phyloP scores from a whole-genome alignment of 2,113 vertebrate species.

The Mustelus asterias region DNA sequence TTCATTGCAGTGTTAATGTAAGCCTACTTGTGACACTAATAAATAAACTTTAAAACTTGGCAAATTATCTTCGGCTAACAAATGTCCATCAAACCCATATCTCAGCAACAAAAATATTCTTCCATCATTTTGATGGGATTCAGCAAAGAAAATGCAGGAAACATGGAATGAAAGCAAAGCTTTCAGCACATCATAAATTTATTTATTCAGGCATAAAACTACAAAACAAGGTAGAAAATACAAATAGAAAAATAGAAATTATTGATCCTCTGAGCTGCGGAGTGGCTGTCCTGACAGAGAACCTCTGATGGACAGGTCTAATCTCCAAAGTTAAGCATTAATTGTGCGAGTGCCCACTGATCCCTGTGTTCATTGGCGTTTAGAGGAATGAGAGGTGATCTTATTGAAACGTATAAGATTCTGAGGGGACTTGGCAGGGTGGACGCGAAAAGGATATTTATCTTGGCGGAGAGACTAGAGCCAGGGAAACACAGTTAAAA shows the following conservation, averaged over 20 bases:
- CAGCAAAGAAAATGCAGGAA: background rate
- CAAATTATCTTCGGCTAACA: no score
- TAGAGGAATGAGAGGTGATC: no score
- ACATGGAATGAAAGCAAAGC: background rate
- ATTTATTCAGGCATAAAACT: background rate
- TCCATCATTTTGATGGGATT: no score
- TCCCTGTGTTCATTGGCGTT: background rate
- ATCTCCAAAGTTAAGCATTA: background rate
- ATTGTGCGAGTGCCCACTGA: background rate
- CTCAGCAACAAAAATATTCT: background rate
- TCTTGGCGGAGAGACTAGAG: no score
- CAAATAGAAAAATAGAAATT: background rate
- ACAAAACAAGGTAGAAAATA: background rate
- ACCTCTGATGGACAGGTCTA: no score
- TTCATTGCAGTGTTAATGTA: no score
- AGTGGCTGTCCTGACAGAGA: background rate
- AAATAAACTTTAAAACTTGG: no score
- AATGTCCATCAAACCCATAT: background rate
- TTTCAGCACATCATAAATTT: background rate
- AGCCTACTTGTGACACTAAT: no score
- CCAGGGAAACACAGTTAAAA: no score
- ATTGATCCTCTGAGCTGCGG: background rate
- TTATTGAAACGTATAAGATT: no score
- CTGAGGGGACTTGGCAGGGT: no score
- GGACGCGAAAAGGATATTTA: no score